These are phyloP conservation scores for Amniataba percoides DNA, from an alignment of 2,797 vertebrate genomes.

Conservation along the genomic window DNA sequence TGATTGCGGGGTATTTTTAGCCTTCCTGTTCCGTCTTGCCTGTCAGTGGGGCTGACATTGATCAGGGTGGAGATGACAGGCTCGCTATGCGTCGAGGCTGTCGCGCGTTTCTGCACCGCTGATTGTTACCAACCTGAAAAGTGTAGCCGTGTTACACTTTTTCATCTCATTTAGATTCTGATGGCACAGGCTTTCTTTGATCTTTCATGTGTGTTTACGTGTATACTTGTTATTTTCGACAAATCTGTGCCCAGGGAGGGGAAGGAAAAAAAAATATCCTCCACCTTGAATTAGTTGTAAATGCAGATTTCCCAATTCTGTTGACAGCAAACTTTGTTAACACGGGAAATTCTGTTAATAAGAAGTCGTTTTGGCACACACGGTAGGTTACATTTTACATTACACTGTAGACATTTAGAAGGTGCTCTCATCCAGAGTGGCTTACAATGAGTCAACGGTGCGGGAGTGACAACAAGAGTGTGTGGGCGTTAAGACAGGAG, in stretches of 20 bases:
- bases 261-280: neutral
- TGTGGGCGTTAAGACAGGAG: constrained; percentile 67
- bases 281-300: neutral
- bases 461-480: constrained; percentile 64
- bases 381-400: constrained; percentile 38
- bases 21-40: constrained; percentile 57
- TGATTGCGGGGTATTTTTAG: constrained; percentile 72
- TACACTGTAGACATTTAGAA: constrained; percentile 36
- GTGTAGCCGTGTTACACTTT: constrained; percentile 36
- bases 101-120: constrained; percentile 49
- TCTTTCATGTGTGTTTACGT: neutral
- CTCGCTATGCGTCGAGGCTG: constrained; percentile 35
- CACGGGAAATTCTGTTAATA: constrained; percentile 3
- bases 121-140: constrained; percentile 50
- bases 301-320: neutral
- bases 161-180: constrained; percentile 36
- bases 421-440: constrained; percentile 44
- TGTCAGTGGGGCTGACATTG: constrained; percentile 73
- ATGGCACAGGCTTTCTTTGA: constrained; percentile 1
- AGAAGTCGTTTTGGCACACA: constrained; percentile 20
- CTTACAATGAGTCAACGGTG: constrained; percentile 66
- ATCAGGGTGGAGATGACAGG: constrained; percentile 66
- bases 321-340: constrained; percentile 22
- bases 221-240: constrained; percentile 23
- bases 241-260: neutral